Conservation (phyloP, 2,113 vertebrate species). For the Bubo scandiacus region DNA sequence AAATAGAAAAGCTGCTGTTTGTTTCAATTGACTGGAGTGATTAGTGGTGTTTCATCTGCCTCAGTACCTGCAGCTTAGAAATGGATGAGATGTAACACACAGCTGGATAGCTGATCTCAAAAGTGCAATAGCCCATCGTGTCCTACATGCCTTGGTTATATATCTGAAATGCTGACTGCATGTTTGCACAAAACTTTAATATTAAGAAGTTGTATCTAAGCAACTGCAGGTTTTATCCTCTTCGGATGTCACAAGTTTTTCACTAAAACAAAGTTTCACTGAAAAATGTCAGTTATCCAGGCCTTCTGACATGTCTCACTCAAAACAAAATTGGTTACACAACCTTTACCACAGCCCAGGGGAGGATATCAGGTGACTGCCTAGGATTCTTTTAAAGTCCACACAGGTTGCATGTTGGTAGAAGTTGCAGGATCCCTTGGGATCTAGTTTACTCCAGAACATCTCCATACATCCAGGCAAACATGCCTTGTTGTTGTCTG, state of each 20-base stretch:
- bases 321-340: background rate
- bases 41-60: conserved; percentile 21
- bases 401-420: background rate
- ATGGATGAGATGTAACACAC: conserved; percentile 3
- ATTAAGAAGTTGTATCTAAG: background rate
- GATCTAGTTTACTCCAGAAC: background rate
- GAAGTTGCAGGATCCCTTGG: background rate
- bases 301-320: background rate
- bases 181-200: background rate
- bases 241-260: background rate
- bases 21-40: background rate
- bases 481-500: background rate
- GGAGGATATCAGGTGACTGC: background rate
- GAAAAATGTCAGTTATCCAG: background rate
- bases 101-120: conserved; percentile 26
- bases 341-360: background rate
- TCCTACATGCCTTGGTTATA: background rate
- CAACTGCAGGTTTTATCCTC: background rate
- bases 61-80: background rate
- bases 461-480: background rate
- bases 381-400: background rate
- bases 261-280: background rate
- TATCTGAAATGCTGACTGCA: background rate
- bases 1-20: conserved; percentile 8
- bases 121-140: background rate